Conservation (phyloP, 2,797 vertebrate species). For the Natrix natrix region DNA sequence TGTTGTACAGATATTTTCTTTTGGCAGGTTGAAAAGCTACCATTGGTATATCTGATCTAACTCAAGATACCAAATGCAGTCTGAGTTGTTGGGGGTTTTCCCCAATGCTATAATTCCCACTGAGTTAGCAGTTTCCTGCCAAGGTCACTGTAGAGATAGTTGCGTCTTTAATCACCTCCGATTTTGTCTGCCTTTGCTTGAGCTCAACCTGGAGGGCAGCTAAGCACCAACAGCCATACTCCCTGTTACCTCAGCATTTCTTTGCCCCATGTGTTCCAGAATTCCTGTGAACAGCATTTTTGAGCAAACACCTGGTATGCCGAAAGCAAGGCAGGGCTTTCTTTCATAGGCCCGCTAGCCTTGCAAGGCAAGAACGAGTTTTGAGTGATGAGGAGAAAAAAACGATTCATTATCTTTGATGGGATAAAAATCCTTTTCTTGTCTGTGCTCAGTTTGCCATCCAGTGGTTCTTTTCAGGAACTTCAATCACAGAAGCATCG, state of each 20-base stretch:
- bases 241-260: neutral
- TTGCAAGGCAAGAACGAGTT: neutral
- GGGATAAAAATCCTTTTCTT: neutral
- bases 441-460: neutral
- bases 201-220: neutral
- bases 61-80: neutral
- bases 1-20: neutral
- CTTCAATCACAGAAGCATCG: neutral
- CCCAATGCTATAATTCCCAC: neutral
- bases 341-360: neutral
- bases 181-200: neutral
- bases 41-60: neutral
- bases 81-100: neutral
- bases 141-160: neutral
- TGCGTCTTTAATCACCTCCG: neutral
- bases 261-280: neutral
- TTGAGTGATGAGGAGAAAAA: neutral
- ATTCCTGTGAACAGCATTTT: neutral
- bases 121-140: neutral
- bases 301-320: neutral
- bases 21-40: neutral
- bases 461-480: neutral
- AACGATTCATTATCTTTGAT: neutral
- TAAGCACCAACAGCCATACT: neutral
- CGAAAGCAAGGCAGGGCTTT: neutral